phyloP scores from a whole-genome alignment of 2,888 invertebrate species.

The Odontocolon sp. region DNA sequence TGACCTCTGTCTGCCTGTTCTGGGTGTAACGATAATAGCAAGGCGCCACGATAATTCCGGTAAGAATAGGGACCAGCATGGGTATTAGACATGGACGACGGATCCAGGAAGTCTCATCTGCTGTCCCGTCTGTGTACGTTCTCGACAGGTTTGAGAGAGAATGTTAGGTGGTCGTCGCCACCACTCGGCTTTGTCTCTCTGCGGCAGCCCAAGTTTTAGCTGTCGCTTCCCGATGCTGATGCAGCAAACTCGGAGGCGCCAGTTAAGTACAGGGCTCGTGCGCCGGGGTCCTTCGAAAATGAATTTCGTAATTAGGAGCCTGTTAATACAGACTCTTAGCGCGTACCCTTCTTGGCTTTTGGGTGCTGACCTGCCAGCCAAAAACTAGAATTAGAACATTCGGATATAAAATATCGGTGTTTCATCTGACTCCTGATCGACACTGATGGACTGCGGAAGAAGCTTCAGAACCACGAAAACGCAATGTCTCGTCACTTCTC shows the following conservation, averaged over 20 bases:
- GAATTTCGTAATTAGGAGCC: conserved; percentile 62
- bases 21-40: conserved; percentile 71
- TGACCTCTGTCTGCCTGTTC: conserved; percentile 55
- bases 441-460: conserved; percentile 3
- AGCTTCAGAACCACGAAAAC: no score
- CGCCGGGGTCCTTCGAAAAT: conserved; percentile 59
- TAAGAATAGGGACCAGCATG: conserved; percentile 53
- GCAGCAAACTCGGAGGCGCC: conserved; percentile 72
- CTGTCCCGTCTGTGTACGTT: conserved; percentile 25
- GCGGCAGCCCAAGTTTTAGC: neutral
- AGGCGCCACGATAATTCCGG: conserved; percentile 69
- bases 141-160: neutral
- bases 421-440: conserved; percentile 9
- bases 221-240: conserved; percentile 39
- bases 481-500: neutral
- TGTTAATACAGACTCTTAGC: conserved; percentile 51
- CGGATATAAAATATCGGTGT: conserved; percentile 47
- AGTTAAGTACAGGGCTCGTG: conserved; percentile 72
- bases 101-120: conserved; percentile 28
- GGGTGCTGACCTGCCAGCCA: conserved; percentile 1
- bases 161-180: conserved; percentile 45
- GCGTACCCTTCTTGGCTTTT: conserved; percentile 10
- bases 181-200: conserved; percentile 22
- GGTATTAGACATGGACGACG: conserved; percentile 52
- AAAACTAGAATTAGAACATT: conserved; percentile 51